Evolutionary conservation across 2,888 invertebrate genomes (phyloP).

Genomic region (Clepsis dumicolana): DNA sequence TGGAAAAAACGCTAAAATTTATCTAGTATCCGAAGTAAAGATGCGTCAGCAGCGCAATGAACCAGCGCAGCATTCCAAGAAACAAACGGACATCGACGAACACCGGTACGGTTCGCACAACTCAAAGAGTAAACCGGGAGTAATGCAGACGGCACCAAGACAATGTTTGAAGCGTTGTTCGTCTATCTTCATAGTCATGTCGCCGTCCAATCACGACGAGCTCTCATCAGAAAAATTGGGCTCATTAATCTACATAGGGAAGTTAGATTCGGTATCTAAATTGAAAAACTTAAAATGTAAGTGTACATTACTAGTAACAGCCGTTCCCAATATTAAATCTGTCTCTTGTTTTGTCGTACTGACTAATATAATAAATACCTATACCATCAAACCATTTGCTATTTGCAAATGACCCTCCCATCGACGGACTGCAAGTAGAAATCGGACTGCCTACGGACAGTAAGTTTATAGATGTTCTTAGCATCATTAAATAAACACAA

Average conservation of each 20-base stretch:
- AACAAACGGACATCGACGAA: neutral
- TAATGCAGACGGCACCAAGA: neutral
- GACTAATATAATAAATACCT: too few relatives aligned
- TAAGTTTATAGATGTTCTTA: too few relatives aligned
- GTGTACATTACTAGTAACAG: neutral
- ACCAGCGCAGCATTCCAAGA: neutral
- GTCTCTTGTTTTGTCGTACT: too few relatives aligned
- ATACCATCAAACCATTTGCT: too few relatives aligned
- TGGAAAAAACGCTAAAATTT: neutral
- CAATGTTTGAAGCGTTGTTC: neutral
- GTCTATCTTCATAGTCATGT: neutral
- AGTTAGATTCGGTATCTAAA: neutral
- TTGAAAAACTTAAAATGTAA: neutral
- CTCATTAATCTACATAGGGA: neutral
- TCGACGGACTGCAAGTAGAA: too few relatives aligned
- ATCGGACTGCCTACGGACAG: too few relatives aligned
- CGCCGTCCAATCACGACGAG: neutral
- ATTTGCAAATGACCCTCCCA: too few relatives aligned
- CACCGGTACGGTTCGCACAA: neutral
- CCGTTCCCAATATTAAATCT: neutral
- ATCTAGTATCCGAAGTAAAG: neutral
- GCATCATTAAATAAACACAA: too few relatives aligned
- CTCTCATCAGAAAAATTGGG: neutral
- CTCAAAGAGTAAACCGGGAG: neutral
- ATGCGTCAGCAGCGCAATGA: neutral